Percentiles rank a stretch among this genome's conserved stretches.
phyloP scores from a whole-genome alignment of 2,797 vertebrate species.

The Poeciliopsis paucimaculata region DNA sequence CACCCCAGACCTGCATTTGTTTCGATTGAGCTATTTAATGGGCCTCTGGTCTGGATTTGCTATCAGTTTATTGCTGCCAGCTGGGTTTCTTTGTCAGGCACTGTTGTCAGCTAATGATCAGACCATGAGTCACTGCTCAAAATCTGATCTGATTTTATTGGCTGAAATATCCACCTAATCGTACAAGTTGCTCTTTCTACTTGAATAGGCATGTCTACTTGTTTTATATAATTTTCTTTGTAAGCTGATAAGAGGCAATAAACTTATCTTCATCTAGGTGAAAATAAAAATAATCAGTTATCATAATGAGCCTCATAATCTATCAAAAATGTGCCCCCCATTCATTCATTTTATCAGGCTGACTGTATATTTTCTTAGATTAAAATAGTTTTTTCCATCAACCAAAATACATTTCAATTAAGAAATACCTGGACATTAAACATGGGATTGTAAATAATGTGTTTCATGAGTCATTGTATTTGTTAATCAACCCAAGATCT shows the following conservation, averaged over 20 bases:
- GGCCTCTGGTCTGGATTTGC: conserved; percentile 71
- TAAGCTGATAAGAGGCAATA: background rate
- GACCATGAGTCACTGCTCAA: conserved; percentile 44
- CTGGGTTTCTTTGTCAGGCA: conserved; percentile 56
- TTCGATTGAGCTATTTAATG: conserved; percentile 76
- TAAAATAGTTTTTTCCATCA: background rate
- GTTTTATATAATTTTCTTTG: background rate
- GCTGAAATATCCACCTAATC: conserved; percentile 14
- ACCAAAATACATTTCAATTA: background rate
- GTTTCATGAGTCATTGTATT: background rate
- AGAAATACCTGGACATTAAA: background rate
- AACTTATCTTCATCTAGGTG: background rate
- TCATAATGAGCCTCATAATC: background rate
- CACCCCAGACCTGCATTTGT: conserved; percentile 60
- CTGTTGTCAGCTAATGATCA: conserved; percentile 58
- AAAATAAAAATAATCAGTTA: background rate
- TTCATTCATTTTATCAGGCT: background rate
- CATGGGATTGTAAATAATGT: background rate
- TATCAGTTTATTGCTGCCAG: conserved; percentile 78
- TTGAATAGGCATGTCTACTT: background rate
- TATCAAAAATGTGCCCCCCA: background rate
- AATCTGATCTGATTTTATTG: conserved; percentile 42
- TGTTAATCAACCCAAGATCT: background rate
- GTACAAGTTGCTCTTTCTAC: conserved; percentile 34
- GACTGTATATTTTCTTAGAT: background rate